Evolutionary conservation across 35 echinoderm and acorn worm species (phyloP), one percentile per base, ranked within the genome.

Genomic region (Heliocidaris tuberculata): DNA sequence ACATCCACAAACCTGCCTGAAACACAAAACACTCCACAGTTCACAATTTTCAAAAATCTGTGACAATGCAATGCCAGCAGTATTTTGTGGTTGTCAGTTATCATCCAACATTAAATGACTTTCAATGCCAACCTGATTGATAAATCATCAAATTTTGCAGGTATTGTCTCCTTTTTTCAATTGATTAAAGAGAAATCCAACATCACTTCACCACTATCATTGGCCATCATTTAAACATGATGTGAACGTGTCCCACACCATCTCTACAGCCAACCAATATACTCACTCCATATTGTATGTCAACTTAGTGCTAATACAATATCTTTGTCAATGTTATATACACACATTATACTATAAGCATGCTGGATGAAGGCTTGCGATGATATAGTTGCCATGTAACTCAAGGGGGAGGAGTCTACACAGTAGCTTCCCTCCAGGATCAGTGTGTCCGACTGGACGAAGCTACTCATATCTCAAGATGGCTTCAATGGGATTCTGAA

Each of bases 301-400:
- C 17, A 78, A 78, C 19, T 16, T 48, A 47, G 87, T 89, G 87
- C 87, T 47, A 89, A 89, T 89, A 89, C 87, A 89, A 89, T 48
- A 48, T 32, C 47, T 48, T 89, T 89, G 15, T 48, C 31, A 47
- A 89, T 89, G 87, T 89, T 48, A 89, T 89, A 42, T 89, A 89
- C 47, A 89, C 87, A 89, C 87, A 47, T 89, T 89, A 89, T 48
- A 89, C 31, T 89, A 89, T 48, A 78, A 78, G 87, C 87, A 89
- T 89, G 87, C 87, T 89, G 87, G 87, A 89, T 32, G 87, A 48
- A 48, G 87, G 87, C 87, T 32, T 32, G 87, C 31, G 31, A 89
- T 89, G 31, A 48, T 89, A 89, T 17, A 47, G 87, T 89, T 32
- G 87, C 87, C 87, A 89, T 89, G 31, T 47, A 32, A 89, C 31